A percentile compares a stretch with the other conserved stretches of the same genome.
Evolutionary conservation across 2,113 vertebrate genomes (phyloP).

Genomic region (Sceloporus undulatus): DNA sequence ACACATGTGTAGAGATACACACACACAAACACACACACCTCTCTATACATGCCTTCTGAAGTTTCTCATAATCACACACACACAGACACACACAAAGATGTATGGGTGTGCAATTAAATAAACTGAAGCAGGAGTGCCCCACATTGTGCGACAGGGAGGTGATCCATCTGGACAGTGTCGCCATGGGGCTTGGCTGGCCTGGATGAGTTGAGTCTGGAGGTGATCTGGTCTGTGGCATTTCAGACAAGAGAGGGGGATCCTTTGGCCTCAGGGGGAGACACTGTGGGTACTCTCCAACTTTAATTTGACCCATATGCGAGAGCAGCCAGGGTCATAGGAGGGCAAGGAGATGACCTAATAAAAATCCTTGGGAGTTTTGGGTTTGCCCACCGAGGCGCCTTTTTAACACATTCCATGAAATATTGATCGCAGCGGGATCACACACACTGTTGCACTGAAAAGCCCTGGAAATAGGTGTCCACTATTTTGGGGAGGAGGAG

Average conservation of each 20-base stretch:
- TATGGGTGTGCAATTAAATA: neutral
- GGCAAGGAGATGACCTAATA: conserved; percentile 3
- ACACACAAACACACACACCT: no score
- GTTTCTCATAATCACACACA: no score
- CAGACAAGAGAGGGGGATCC: neutral
- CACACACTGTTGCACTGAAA: conserved; percentile 22
- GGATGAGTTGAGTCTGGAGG: conserved; percentile 14
- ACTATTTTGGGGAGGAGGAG: conserved; percentile 40
- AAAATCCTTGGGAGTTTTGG: conserved; percentile 65
- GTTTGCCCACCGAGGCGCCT: conserved; percentile 29
- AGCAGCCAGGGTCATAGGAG: conserved; percentile 52
- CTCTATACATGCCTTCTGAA: no score
- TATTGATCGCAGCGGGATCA: neutral
- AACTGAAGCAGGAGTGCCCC: conserved; percentile 28
- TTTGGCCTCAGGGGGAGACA: conserved; percentile 41
- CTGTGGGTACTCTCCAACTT: conserved; percentile 71
- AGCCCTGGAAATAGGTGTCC: conserved; percentile 36
- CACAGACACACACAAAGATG: no score
- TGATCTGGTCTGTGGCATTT: neutral
- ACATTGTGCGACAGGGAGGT: conserved; percentile 51
- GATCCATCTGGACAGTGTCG: conserved; percentile 47
- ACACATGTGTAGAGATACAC: no score
- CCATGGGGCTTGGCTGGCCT: neutral
- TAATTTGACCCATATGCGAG: conserved; percentile 56
- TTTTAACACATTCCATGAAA: conserved; percentile 56